These are phyloP conservation scores for Phyllotis vaccarum DNA, from an alignment of 2,797 vertebrate species.

Conservation along the genomic window DNA sequence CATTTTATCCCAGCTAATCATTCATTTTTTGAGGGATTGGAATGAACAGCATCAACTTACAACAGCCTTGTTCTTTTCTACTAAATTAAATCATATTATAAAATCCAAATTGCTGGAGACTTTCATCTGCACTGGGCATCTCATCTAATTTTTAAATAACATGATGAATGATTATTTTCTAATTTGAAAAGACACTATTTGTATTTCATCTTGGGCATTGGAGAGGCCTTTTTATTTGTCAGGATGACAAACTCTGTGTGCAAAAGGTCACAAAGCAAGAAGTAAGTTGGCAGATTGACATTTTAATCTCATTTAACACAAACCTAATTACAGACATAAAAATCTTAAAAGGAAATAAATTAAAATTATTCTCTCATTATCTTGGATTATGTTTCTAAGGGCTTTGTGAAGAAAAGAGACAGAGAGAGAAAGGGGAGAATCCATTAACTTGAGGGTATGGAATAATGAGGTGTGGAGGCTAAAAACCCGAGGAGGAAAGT, in stretches of 20 bases:
- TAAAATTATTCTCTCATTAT: slow-evolving; percentile 64
- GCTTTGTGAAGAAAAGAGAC: background rate
- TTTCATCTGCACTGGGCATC: background rate
- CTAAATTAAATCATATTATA: slow-evolving; percentile 33
- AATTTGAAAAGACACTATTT: slow-evolving; percentile 74
- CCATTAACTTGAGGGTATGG: background rate
- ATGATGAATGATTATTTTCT: slow-evolving; percentile 71
- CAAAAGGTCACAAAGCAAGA: slow-evolving; percentile 77
- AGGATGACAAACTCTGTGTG: slow-evolving; percentile 77
- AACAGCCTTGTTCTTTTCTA: slow-evolving; percentile 38
- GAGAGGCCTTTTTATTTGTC: slow-evolving; percentile 74
- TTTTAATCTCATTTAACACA: slow-evolving; percentile 81
- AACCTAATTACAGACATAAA: slow-evolving; percentile 80
- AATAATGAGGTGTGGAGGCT: background rate
- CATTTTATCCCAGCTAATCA: background rate
- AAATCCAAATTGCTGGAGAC: slow-evolving; percentile 38
- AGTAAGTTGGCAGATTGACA: slow-evolving; percentile 76
- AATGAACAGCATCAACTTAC: background rate
- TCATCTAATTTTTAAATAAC: slow-evolving; percentile 67
- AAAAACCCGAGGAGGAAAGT: background rate
- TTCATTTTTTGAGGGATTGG: background rate
- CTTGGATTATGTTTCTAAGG: slow-evolving; percentile 55
- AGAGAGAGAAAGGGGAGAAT: background rate
- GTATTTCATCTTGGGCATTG: slow-evolving; percentile 25
- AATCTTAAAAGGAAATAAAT: slow-evolving; percentile 83